Evolutionary conservation across 2,113 vertebrate genomes (phyloP).

Genomic region (Chloropsis hardwickii): DNA sequence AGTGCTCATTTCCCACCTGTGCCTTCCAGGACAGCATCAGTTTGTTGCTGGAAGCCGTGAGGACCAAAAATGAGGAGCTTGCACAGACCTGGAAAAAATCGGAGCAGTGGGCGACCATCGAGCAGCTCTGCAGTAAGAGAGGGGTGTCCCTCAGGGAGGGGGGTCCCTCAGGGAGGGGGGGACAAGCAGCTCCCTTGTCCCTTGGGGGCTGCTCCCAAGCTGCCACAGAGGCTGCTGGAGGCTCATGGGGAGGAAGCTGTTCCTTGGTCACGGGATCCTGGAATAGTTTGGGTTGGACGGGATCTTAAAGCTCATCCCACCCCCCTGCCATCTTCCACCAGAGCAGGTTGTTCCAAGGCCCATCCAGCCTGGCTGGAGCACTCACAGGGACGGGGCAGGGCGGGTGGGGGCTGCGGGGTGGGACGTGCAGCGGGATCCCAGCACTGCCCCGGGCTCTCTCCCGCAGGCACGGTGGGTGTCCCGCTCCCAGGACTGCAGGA

Average conservation of each 20-base stretch:
- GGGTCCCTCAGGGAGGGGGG: neutral
- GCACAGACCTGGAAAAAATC: conserved; percentile 98
- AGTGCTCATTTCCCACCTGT: neutral
- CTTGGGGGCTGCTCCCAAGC: neutral
- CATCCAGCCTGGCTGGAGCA: neutral
- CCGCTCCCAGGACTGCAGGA: conserved; percentile 86
- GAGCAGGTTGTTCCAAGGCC: neutral
- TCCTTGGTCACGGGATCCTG: neutral
- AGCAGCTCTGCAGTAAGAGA: conserved; percentile 94
- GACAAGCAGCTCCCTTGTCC: neutral
- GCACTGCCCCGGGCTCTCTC: neutral
- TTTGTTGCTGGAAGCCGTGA: conserved; percentile 91
- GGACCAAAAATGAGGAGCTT: conserved; percentile 90
- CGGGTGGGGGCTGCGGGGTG: neutral
- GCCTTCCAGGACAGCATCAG: conserved; percentile 91
- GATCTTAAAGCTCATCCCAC: neutral
- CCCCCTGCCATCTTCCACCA: neutral
- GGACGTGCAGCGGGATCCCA: neutral
- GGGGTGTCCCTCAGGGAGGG: neutral
- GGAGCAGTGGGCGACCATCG: conserved; percentile 97
- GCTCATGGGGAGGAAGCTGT: neutral
- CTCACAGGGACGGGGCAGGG: neutral
- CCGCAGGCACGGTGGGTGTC: conserved; percentile 88
- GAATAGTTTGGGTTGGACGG: neutral
- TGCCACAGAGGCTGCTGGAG: accelerated